A percentile compares a stretch with the other conserved stretches of the same genome.
Evolutionary conservation across 2,888 invertebrate species (phyloP).

Genomic region (Rhimphoctona megacephalus): DNA sequence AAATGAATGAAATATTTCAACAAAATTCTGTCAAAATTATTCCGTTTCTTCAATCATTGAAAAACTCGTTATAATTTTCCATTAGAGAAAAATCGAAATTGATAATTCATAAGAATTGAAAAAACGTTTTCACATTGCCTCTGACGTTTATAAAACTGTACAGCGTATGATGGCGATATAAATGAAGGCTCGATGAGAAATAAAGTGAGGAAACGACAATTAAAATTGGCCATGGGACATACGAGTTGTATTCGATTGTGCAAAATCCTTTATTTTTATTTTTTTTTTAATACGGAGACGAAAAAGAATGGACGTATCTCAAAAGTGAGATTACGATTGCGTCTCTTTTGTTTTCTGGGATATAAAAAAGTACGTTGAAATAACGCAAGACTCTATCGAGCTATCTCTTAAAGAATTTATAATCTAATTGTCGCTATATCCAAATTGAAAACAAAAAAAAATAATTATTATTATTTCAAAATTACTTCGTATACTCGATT

Average conservation of each 20-base stretch:
- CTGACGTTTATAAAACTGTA: constrained; percentile 4
- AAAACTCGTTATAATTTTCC: background rate
- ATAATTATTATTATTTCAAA: background rate
- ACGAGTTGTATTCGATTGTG: constrained; percentile 54
- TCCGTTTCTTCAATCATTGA: background rate
- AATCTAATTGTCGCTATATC: constrained; percentile 1
- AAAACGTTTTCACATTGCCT: background rate
- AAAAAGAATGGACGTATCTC: constrained; percentile 7
- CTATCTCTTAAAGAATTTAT: background rate
- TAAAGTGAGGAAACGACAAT: constrained; percentile 26
- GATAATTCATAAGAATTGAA: background rate
- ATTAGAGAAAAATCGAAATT: background rate
- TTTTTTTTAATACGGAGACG: background rate
- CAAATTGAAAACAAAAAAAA: background rate
- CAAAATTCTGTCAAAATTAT: background rate
- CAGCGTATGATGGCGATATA: constrained; percentile 6
- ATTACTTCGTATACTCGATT: constrained; percentile 18
- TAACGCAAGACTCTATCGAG: background rate
- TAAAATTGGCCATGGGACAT: constrained; percentile 68
- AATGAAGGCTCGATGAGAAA: constrained; percentile 15
- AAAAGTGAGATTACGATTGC: background rate
- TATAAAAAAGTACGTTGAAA: background rate
- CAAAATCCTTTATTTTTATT: background rate
- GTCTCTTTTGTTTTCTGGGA: background rate
- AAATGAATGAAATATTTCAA: too few relatives aligned